Percentiles rank a stretch among this genome's conserved stretches.
These are phyloP conservation scores for Melanotaenia maccullochi DNA, from an alignment of 2,797 vertebrate genomes.

Conservation along the genomic window DNA sequence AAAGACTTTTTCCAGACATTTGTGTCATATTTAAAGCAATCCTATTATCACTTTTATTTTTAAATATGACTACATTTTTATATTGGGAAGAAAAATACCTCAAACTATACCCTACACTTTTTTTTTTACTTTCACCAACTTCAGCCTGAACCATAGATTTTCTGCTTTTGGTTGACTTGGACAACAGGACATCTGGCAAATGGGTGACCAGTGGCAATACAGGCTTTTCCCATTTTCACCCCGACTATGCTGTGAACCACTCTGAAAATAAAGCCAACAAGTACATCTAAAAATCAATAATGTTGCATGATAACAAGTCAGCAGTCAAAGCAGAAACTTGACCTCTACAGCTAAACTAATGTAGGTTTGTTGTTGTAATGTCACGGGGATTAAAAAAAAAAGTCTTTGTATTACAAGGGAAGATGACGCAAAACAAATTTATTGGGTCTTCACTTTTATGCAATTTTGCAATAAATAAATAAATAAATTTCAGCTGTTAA, in stretches of 20 bases:
- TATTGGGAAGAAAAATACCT: no score
- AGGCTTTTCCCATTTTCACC: slow-evolving; percentile 18
- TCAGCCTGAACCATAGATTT: neutral
- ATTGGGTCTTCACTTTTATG: slow-evolving; percentile 8
- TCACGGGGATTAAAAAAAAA: slow-evolving; percentile 8
- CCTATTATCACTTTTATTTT: no score
- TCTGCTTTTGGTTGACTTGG: neutral
- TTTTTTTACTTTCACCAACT: neutral
- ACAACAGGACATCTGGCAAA: slow-evolving; percentile 2
- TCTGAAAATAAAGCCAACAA: slow-evolving; percentile 20
- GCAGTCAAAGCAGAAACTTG: slow-evolving; percentile 34
- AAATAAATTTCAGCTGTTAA: slow-evolving; percentile 1
- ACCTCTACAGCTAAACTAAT: slow-evolving; percentile 38
- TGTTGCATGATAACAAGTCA: slow-evolving; percentile 37
- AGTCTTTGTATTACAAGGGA: slow-evolving; percentile 4
- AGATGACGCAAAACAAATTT: slow-evolving; percentile 13
- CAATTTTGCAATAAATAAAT: slow-evolving; percentile 2
- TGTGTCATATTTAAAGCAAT: neutral
- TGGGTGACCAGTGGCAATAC: slow-evolving; percentile 15
- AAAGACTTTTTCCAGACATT: neutral
- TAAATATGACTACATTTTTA: no score
- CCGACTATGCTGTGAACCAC: slow-evolving; percentile 7
- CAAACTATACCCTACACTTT: neutral
- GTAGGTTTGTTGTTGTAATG: slow-evolving; percentile 6
- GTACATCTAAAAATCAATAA: slow-evolving; percentile 50